Evolutionary conservation across 1,140 invertebrate genomes (phyloP), one percentile per base, ranked within the genome.

Genomic region (Temnothorax longispinosus): DNA sequence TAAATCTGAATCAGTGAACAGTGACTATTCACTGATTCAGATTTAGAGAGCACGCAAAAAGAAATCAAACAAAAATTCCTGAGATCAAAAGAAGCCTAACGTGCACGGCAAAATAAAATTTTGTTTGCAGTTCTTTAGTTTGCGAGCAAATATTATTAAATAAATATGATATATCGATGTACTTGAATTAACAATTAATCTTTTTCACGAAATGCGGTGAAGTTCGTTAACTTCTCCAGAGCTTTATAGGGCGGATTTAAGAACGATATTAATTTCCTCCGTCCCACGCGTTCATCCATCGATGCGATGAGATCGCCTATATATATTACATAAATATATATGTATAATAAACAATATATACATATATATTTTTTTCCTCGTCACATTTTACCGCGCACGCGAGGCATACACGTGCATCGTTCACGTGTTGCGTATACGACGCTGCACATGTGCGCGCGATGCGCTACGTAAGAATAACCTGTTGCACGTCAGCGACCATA

Each of bases 391-490:
- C 15, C 13, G 10, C 52, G 47, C 18, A 60, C n/a, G 47, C 32
- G 10, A 27, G 60, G 32, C 41, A 54, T 75, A 65, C 38, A 65
- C 54, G 32, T 35, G 47, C 32, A 47, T 35, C n/a, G 56, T 35
- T 38, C 69, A 47, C 76, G 77, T 64, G 74, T 41, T n/a, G 18
- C 3, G 18, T 15, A 65, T 41, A 41, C 18, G 32, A 44, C 1
- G 11, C 58, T 58, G 47, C 44, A 54, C 1, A 50, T 54, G 72
- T 52, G 56, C 18, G 27, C 11, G 27, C 41, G 72, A 58, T 18
- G 21, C 21, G 64, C 18, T 27, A 76, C 65, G 81, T 74, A 74
- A 88, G 72, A 81, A 71, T 77, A 85, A 89, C 88, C 85, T 87
- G 89, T 89, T 90, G 78, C 88, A 72, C 47, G 65, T 62, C n/a